Percentiles rank a stretch among this genome's conserved stretches.
Conservation (phyloP, 2,113 vertebrate species). For the Vombatus ursinus region DNA sequence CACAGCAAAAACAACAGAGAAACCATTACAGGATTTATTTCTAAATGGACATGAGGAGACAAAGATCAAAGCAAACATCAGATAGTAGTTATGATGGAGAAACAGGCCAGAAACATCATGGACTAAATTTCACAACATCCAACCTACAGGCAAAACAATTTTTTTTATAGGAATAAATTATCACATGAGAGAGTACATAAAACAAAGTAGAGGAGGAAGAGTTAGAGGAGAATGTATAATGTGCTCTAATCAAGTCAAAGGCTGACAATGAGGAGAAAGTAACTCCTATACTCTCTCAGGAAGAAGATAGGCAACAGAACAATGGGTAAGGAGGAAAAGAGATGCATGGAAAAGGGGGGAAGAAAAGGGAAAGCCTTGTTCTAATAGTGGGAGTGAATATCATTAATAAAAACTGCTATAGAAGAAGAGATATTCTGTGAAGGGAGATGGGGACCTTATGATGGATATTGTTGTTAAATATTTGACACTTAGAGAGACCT, state of each 20-base stretch:
- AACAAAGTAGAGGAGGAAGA: not conserved
- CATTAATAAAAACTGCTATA: too few species aligned
- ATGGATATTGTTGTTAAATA: too few species aligned
- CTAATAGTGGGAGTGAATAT: too few species aligned
- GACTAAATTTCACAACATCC: too few species aligned
- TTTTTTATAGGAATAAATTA: not conserved
- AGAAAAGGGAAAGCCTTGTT: too few species aligned
- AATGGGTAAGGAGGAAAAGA: not conserved
- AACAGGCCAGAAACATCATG: too few species aligned
- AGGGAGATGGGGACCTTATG: too few species aligned
- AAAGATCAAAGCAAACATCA: not conserved
- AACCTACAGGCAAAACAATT: not conserved
- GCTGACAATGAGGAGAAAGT: not conserved
- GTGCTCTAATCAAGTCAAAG: not conserved
- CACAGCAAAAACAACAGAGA: not conserved
- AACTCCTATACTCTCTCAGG: not conserved
- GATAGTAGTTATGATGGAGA: too few species aligned
- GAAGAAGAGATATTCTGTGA: too few species aligned
- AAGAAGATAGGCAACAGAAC: too few species aligned
- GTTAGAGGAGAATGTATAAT: not conserved
- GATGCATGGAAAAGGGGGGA: not conserved
- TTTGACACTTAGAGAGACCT: too few species aligned
- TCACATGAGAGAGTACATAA: not conserved
- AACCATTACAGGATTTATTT: not conserved
- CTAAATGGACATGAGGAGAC: not conserved